Conservation (phyloP, 1,140 invertebrate species). For the Stegodyphus mimosarum region DNA sequence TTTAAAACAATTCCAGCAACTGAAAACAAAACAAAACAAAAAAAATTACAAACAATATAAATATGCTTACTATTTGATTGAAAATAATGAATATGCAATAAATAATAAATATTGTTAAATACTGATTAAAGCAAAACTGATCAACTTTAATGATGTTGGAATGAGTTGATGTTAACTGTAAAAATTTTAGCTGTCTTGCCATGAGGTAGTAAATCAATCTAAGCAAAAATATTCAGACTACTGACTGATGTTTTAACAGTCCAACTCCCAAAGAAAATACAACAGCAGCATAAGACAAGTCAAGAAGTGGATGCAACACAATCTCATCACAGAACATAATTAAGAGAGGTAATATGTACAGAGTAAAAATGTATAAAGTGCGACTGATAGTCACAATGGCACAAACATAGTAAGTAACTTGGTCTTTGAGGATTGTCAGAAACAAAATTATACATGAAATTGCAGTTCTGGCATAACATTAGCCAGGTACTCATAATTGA, state of each 20-base stretch:
- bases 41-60: no score
- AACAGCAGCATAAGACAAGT: slow-evolving; percentile 24
- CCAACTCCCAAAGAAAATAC: slow-evolving; percentile 30
- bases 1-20: no score
- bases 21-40: no score
- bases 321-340: slow-evolving; percentile 55
- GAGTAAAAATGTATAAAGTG: slow-evolving; percentile 53
- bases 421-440: slow-evolving; percentile 12
- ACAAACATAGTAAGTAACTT: slow-evolving; percentile 57
- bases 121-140: no score
- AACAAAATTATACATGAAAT: slow-evolving; percentile 29
- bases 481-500: slow-evolving; percentile 37
- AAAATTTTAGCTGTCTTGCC: slow-evolving; percentile 12
- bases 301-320: slow-evolving; percentile 33
- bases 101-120: no score
- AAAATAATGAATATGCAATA: no score
- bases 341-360: slow-evolving; percentile 55
- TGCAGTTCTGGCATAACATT: slow-evolving; percentile 4
- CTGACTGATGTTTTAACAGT: slow-evolving; percentile 16
- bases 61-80: no score
- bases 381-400: slow-evolving; percentile 54
- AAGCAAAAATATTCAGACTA: slow-evolving; percentile 33
- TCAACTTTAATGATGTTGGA: no score
- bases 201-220: slow-evolving; percentile 58
- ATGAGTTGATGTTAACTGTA: no score